phyloP scores from a whole-genome alignment of 2,113 vertebrate species.

The Glaucidium brasilianum region DNA sequence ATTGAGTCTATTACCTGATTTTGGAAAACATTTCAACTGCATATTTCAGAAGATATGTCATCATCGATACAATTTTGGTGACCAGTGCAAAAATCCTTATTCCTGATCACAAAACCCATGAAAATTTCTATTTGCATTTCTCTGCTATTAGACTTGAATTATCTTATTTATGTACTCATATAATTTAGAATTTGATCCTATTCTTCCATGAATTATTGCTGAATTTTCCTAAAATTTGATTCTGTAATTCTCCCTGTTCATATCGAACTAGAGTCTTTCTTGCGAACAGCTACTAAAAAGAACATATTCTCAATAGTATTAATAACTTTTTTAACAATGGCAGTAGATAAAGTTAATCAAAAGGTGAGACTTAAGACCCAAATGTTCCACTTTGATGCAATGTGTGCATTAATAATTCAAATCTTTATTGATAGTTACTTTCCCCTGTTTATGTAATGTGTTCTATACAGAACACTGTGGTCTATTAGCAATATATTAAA shows the following conservation, averaged over 20 bases:
- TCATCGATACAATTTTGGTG: not conserved
- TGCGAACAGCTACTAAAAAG: not conserved
- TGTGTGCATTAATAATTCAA: conserved; percentile 7
- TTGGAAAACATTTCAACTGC: not conserved
- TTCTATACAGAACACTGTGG: not conserved
- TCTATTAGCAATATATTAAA: not conserved
- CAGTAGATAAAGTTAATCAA: not conserved
- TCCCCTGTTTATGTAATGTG: not conserved
- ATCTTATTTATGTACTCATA: not conserved
- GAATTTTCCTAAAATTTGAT: not conserved
- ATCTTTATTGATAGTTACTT: not conserved
- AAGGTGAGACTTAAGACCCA: not conserved
- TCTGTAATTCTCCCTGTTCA: not conserved
- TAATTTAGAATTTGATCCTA: not conserved
- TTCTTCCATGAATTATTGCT: not conserved
- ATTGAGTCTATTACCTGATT: not conserved
- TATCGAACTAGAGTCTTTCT: not conserved
- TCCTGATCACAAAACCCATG: not conserved
- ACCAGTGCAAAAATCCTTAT: not conserved
- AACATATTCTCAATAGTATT: not conserved
- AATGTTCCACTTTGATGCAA: not conserved
- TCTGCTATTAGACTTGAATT: not conserved
- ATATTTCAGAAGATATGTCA: not conserved
- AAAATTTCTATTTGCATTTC: not conserved
- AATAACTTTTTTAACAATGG: not conserved